Evolutionary conservation across 2,113 vertebrate species (phyloP), one percentile per base, ranked within the genome.

Genomic region (Miniopterus natalensis): DNA sequence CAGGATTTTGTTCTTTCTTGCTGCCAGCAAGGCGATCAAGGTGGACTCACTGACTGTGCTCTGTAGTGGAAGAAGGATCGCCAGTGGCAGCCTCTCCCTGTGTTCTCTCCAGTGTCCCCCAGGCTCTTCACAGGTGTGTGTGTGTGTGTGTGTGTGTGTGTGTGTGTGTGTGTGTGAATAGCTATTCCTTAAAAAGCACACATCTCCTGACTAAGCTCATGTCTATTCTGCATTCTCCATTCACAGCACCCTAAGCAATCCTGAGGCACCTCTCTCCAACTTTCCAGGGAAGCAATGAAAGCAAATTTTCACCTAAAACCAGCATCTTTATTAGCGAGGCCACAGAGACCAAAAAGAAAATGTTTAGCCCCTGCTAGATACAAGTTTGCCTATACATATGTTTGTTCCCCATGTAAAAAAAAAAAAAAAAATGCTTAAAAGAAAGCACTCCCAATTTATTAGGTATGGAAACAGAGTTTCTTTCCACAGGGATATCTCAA

Each of bases 1-100:
- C 71, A 99, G 94, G 51, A 99, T 99, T 98, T 98, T 99, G 96
- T 98, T 98, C 97, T 99, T 99, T 92, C 99, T 98, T 29, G 99
- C 99, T 47, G 99, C 99, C 57, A 99, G 98, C 79, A 99, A 97
- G 49, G 99, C 99, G 2, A 99, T 98, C 92, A 99, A 96, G 2
- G 99, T 99, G 14, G 99, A 99, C 97, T 99, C 99, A 1, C 99
- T 99, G 85, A 99, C 99, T 0, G 99, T 99, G 97, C 99, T 99
- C 99, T 99, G 96, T 42, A 94, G 98, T 25, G 75, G 90, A 88
- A 97, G 68, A 94, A 70, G 40, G 68, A 45, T 94, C 59, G 45
- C 12, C 29, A 88, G 77, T 21, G 73, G 65, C 85, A 96, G 78
- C 68, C 29, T 74, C 68, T 84, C 27, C 36, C 36, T 59, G 3